Conservation (phyloP, 1,140 invertebrate genomes). For the Sitobion miscanthi region DNA sequence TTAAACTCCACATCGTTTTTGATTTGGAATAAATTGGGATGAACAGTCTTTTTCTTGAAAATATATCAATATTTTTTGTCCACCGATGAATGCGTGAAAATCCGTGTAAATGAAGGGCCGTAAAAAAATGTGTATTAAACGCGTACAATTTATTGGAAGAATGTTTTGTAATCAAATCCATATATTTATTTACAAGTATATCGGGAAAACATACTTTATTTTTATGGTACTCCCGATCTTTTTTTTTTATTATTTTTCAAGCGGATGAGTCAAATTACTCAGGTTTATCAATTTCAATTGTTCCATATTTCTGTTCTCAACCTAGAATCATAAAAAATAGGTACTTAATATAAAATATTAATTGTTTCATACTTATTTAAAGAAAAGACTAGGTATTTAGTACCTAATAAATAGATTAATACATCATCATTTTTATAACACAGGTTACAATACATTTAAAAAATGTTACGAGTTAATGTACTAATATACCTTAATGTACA, state of each 20-base stretch:
- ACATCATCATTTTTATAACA: too few relatives aligned
- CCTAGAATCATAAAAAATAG: slow-evolving; percentile 4
- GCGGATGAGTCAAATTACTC: too few relatives aligned
- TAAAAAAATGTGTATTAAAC: slow-evolving; percentile 36
- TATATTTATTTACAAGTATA: slow-evolving; percentile 15
- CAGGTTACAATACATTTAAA: too few relatives aligned
- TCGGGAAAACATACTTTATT: background rate
- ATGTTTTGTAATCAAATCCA: background rate
- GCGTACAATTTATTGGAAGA: background rate
- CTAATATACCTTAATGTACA: too few relatives aligned
- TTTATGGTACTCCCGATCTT: too few relatives aligned
- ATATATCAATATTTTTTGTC: slow-evolving; percentile 74
- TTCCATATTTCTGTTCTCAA: background rate
- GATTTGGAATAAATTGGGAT: slow-evolving; percentile 88
- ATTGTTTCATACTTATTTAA: too few relatives aligned
- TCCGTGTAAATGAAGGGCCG: background rate
- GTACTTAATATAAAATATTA: background rate
- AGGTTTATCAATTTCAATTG: too few relatives aligned
- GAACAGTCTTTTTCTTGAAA: slow-evolving; percentile 80
- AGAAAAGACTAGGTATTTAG: too few relatives aligned
- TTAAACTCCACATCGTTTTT: slow-evolving; percentile 92
- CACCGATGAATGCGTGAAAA: background rate
- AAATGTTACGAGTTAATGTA: too few relatives aligned
- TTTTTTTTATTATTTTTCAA: too few relatives aligned
- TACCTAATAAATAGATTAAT: too few relatives aligned